phyloP scores from a whole-genome alignment of 1,140 invertebrate species.

The Acyrthosiphon pisum region DNA sequence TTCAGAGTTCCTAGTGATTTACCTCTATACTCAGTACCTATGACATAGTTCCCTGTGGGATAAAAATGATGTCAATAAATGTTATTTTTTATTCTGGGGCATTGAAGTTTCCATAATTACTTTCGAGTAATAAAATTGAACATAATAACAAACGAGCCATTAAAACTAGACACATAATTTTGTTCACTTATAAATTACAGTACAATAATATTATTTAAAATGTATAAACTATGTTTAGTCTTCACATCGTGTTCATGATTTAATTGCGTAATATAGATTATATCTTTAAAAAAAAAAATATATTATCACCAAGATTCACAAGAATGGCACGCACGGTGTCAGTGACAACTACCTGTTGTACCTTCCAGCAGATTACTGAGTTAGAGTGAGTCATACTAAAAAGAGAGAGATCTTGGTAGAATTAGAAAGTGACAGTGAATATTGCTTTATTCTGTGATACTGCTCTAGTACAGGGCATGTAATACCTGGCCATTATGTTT shows the following conservation, averaged over 20 bases:
- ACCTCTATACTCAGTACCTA: conserved; percentile 74
- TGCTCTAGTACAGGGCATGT: neutral
- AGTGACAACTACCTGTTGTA: conserved; percentile 31
- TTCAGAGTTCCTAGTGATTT: conserved; percentile 86
- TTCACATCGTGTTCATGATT: neutral
- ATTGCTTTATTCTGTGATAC: neutral
- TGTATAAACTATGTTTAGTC: neutral
- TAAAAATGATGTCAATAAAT: neutral
- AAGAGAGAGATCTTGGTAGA: conserved; percentile 29
- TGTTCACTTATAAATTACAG: neutral
- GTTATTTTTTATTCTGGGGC: neutral
- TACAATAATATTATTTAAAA: neutral
- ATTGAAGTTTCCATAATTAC: conserved; percentile 26
- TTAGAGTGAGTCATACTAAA: neutral
- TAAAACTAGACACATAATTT: neutral
- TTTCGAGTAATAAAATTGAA: neutral
- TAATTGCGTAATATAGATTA: too few relatives aligned
- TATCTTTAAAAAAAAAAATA: neutral
- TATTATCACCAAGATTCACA: conserved; percentile 17
- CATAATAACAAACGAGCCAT: neutral
- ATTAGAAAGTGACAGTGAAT: conserved; percentile 45
- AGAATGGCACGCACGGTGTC: neutral
- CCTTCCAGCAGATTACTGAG: neutral
- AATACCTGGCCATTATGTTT: neutral
- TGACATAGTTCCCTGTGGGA: neutral